Conservation (phyloP, 2,888 invertebrate species). For the Pyrochroa serraticornis region DNA sequence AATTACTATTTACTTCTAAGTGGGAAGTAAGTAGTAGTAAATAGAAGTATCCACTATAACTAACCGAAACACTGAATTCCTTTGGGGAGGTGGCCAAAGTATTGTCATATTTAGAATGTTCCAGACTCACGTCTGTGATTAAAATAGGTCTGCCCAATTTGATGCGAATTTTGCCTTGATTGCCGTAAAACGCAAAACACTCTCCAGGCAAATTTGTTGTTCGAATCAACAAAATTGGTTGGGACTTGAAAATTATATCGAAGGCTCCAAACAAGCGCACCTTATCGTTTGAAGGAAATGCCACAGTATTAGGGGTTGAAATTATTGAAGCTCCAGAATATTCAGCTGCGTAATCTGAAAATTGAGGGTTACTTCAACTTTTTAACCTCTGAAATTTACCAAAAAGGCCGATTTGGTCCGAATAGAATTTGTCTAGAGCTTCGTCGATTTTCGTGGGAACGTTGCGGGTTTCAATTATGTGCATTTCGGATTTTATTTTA, state of each 20-base stretch:
- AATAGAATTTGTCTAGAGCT: constrained; percentile 58
- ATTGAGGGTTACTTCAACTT: constrained; percentile 1
- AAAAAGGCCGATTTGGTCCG: constrained; percentile 59
- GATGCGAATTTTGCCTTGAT: constrained; percentile 61
- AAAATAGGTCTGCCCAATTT: constrained; percentile 58
- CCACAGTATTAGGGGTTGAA: constrained; percentile 60
- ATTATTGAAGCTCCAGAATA: constrained; percentile 63
- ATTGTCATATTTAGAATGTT: constrained; percentile 61
- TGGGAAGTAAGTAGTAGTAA: neutral
- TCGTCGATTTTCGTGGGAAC: constrained; percentile 43
- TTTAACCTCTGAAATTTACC: neutral
- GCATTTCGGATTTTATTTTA: too few species aligned
- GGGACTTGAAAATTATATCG: constrained; percentile 31
- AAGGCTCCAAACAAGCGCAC: constrained; percentile 34
- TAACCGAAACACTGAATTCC: constrained; percentile 56
- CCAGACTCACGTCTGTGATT: constrained; percentile 62
- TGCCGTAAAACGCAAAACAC: constrained; percentile 67
- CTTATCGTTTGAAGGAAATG: constrained; percentile 26
- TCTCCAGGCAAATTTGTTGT: constrained; percentile 60
- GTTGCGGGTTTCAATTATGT: neutral
- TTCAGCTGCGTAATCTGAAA: constrained; percentile 65
- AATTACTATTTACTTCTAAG: too few species aligned
- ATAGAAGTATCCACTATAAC: constrained; percentile 30
- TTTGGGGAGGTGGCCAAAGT: constrained; percentile 63
- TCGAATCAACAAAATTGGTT: constrained; percentile 54